Evolutionary conservation across 2,113 vertebrate genomes (phyloP).

Genomic region (Zingel zingel): DNA sequence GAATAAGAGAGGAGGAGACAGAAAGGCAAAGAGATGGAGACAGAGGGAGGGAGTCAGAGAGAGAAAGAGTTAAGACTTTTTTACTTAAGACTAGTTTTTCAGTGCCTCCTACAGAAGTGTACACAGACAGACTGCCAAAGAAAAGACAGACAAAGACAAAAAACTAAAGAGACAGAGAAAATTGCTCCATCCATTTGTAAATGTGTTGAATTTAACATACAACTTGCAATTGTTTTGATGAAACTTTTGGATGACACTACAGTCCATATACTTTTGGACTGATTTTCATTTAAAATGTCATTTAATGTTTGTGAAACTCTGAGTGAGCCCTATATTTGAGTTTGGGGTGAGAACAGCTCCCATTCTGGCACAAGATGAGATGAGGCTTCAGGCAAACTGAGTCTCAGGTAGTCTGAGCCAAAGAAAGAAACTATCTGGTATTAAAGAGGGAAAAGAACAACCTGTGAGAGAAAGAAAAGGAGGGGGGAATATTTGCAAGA

Average conservation of each 20-base stretch:
- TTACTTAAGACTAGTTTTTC: slow-evolving; percentile 27
- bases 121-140: neutral
- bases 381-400: slow-evolving; percentile 5
- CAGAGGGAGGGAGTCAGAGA: slow-evolving; percentile 21
- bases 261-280: neutral
- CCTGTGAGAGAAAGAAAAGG: neutral
- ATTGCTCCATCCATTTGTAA: neutral
- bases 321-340: neutral
- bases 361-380: neutral
- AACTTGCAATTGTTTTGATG: neutral
- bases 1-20: slow-evolving; percentile 28
- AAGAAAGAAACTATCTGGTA: slow-evolving; percentile 1
- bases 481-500: slow-evolving; percentile 21
- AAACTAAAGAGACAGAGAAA: neutral
- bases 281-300: neutral
- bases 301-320: neutral
- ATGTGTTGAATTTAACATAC: neutral
- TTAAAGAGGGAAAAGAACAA: neutral
- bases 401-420: neutral
- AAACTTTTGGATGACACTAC: neutral
- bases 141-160: neutral
- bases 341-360: neutral
- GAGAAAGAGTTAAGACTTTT: neutral
- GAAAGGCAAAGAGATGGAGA: slow-evolving; percentile 40
- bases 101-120: slow-evolving; percentile 21